A percentile compares a stretch with the other conserved stretches of the same genome.
These are phyloP conservation scores for Lydus trimaculatus DNA, from an alignment of 2,888 invertebrate genomes.

Conservation along the genomic window DNA sequence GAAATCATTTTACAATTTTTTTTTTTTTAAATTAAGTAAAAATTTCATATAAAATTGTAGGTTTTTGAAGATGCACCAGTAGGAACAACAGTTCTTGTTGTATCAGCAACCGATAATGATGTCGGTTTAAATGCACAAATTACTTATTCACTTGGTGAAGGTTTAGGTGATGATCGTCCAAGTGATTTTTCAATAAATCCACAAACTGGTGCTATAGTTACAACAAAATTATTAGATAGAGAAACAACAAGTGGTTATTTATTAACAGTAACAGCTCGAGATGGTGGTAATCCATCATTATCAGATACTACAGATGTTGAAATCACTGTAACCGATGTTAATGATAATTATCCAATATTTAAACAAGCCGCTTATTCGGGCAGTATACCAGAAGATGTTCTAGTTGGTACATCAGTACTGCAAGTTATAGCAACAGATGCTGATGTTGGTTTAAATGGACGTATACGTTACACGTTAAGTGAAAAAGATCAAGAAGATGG, in stretches of 20 bases:
- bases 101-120: conserved; percentile 93
- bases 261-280: conserved; percentile 89
- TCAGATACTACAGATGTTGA: conserved; percentile 96
- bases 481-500: conserved; percentile 82
- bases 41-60: conserved; percentile 48
- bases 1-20: conserved; percentile 32
- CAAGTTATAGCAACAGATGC: conserved; percentile 84
- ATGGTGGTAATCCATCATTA: conserved; percentile 89
- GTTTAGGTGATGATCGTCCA: conserved; percentile 69
- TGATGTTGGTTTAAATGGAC: conserved; percentile 87
- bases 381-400: conserved; percentile 85
- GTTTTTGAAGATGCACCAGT: conserved; percentile 92
- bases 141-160: conserved; percentile 78
- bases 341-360: conserved; percentile 93
- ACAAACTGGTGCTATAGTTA: conserved; percentile 92
- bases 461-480: conserved; percentile 80
- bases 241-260: conserved; percentile 84
- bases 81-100: conserved; percentile 90
- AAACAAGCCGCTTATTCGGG: conserved; percentile 83
- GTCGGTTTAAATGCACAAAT: conserved; percentile 94
- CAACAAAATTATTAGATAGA: conserved; percentile 83
- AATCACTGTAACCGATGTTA: conserved; percentile 93
- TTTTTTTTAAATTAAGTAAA: background rate
- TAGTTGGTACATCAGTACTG: conserved; percentile 81
- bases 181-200: conserved; percentile 86